Conservation (phyloP, 2,888 invertebrate species). For the Lasioglossum figueresi region DNA sequence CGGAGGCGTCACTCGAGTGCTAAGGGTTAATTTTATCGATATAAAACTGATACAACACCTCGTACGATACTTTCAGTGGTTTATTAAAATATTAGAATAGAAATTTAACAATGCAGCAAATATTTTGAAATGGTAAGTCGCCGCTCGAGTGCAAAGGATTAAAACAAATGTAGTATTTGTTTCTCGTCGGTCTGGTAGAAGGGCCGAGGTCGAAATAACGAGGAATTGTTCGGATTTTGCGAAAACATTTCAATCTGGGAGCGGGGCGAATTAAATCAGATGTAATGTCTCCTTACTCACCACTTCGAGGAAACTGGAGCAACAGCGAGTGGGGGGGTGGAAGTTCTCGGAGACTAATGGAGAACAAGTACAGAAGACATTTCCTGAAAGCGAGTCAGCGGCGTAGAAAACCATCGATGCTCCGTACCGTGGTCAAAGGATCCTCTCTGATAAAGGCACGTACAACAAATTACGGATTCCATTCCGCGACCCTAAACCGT, state of each 20-base stretch:
- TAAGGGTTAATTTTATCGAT: no score
- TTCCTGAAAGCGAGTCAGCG: constrained; percentile 15
- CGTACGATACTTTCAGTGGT: no score
- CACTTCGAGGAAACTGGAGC: not conserved
- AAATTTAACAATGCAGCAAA: no score
- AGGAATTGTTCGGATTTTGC: not conserved
- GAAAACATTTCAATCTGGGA: not conserved
- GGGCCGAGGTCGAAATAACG: not conserved
- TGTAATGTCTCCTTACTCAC: not conserved
- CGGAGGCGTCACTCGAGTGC: no score
- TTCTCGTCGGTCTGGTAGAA: not conserved
- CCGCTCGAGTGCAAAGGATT: no score
- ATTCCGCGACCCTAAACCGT: not conserved
- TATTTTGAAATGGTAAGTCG: no score
- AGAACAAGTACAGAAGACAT: constrained; percentile 20
- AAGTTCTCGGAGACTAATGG: constrained; percentile 12
- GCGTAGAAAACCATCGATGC: constrained; percentile 9
- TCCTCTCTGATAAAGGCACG: not conserved
- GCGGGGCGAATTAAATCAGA: not conserved
- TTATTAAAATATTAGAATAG: no score
- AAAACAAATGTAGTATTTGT: not conserved
- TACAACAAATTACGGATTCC: constrained; percentile 10
- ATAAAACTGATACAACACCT: no score
- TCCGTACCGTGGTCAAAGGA: not conserved
- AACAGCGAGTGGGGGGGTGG: not conserved